Percentiles rank a stretch among this genome's conserved stretches.
Evolutionary conservation across 1,140 invertebrate genomes (phyloP).

Genomic region (Calephelis nemesis): DNA sequence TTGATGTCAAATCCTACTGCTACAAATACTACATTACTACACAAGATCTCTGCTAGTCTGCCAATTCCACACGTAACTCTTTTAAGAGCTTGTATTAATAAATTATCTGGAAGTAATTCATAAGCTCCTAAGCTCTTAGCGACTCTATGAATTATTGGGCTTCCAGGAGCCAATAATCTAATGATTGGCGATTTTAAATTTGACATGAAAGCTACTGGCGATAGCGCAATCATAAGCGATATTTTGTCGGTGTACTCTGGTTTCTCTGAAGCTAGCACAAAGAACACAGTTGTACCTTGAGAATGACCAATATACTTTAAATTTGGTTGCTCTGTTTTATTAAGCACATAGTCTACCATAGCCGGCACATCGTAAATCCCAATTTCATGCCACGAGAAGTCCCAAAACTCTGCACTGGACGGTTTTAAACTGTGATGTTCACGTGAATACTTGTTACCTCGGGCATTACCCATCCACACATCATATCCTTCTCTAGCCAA

Average conservation of each 20-base stretch:
- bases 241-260: constrained; percentile 83
- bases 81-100: constrained; percentile 55
- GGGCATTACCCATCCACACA: constrained; percentile 51
- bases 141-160: neutral
- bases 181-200: constrained; percentile 75
- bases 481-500: constrained; percentile 81
- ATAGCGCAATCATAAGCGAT: constrained; percentile 79
- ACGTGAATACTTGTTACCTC: constrained; percentile 84
- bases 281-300: constrained; percentile 62
- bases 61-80: constrained; percentile 50
- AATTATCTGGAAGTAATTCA: constrained; percentile 24
- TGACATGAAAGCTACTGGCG: constrained; percentile 80
- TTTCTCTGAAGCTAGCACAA: constrained; percentile 76
- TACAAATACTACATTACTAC: constrained; percentile 80
- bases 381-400: constrained; percentile 86
- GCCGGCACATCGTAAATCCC: constrained; percentile 83
- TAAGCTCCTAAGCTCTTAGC: constrained; percentile 9
- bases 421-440: constrained; percentile 67
- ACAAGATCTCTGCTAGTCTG: constrained; percentile 77
- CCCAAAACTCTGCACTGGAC: constrained; percentile 78
- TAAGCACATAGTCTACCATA: constrained; percentile 80
- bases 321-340: constrained; percentile 65
- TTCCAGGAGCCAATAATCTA: constrained; percentile 17
- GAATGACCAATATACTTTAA: constrained; percentile 81
- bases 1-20: constrained; percentile 78